Conservation (phyloP, 1,140 invertebrate species). For the Megathymus violae region DNA sequence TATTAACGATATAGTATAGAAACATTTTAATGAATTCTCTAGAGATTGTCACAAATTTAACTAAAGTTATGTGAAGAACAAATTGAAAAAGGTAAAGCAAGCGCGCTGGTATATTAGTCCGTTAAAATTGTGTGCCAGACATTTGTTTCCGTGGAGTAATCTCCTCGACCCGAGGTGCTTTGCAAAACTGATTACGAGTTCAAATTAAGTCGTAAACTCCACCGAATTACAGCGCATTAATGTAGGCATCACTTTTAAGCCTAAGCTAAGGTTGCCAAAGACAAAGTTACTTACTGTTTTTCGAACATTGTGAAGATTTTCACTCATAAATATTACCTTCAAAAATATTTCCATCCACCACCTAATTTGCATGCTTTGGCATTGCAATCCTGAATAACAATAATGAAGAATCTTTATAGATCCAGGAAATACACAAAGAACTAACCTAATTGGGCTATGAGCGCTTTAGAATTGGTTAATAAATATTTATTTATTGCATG, state of each 20-base stretch:
- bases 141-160: conserved; percentile 71
- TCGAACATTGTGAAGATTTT: background rate
- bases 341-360: too few species aligned
- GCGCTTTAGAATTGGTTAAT: too few species aligned
- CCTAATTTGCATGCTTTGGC: too few species aligned
- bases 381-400: too few species aligned
- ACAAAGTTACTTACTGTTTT: conserved; percentile 37
- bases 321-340: too few species aligned
- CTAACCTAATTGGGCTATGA: too few species aligned
- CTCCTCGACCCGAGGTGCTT: conserved; percentile 63
- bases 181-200: conserved; percentile 76
- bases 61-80: conserved; percentile 44
- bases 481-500: too few species aligned
- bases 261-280: conserved; percentile 33
- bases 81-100: conserved; percentile 57
- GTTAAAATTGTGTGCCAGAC: conserved; percentile 52
- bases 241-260: conserved; percentile 45
- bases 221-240: conserved; percentile 69
- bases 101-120: conserved; percentile 54
- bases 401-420: too few species aligned
- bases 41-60: conserved; percentile 46
- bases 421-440: too few species aligned
- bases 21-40: conserved; percentile 32
- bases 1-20: background rate
- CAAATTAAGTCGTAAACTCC: conserved; percentile 79